Evolutionary conservation across 92 coral and sea anemone species (phyloP).

Genomic region (Galaxea fascicularis): DNA sequence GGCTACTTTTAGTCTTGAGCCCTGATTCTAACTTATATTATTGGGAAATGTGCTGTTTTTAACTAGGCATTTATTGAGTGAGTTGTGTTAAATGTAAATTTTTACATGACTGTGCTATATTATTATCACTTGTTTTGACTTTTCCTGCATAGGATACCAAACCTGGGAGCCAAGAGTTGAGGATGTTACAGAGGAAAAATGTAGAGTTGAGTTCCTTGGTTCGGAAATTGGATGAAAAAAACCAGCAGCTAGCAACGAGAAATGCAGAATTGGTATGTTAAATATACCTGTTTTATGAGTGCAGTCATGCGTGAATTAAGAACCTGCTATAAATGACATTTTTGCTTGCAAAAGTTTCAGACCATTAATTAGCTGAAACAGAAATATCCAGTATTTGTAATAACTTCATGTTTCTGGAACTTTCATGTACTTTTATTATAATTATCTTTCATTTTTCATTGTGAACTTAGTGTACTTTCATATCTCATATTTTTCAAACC

Average conservation of each 20-base stretch:
- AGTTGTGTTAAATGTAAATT: background rate
- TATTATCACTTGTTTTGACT: background rate
- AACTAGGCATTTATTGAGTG: background rate
- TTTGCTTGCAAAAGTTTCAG: background rate
- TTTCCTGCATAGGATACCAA: constrained; percentile 49
- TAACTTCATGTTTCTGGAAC: too few species aligned
- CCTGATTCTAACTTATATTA: background rate
- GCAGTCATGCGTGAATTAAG: constrained; percentile 39
- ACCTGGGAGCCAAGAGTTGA: constrained; percentile 56
- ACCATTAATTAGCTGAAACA: background rate
- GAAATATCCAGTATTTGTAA: too few species aligned
- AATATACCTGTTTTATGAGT: background rate
- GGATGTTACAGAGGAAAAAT: constrained; percentile 79
- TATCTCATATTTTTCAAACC: too few species aligned
- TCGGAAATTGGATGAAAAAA: constrained; percentile 88
- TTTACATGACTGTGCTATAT: background rate
- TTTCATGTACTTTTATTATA: too few species aligned
- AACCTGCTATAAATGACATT: constrained; percentile 17
- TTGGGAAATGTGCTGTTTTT: background rate
- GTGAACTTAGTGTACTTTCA: too few species aligned
- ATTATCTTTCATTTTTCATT: too few species aligned
- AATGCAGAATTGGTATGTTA: constrained; percentile 86
- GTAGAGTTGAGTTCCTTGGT: constrained; percentile 87
- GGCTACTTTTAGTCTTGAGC: too few species aligned
- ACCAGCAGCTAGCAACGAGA: constrained; percentile 87